Evolutionary conservation across 2,113 vertebrate species (phyloP), one percentile per base, ranked within the genome.

Genomic region (Tautogolabrus adspersus): DNA sequence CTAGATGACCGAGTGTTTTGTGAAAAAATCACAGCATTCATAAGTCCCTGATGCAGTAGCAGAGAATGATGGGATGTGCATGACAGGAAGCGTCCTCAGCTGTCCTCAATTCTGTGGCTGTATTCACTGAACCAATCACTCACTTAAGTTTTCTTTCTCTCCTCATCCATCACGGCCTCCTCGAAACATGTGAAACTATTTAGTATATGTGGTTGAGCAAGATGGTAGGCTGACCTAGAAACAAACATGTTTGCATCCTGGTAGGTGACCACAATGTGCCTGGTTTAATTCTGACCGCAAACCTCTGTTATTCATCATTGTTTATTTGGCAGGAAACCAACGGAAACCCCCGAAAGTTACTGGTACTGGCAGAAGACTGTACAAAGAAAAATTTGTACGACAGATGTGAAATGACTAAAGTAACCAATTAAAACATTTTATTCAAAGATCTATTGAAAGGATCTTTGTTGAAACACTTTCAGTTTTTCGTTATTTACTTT

Each of bases 161-260:
- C 19, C 1, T 47, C 63, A 37, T 76, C 58, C 63, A 60, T 81
- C 73, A 54, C 11, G 46, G 21, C 3, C 66, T 59, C 21, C 12
- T 22, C 64, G 37, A 40, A 80, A 84, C 85, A 84, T 66, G 59
- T 84, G 73, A 18, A 60, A 66, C 67, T 57, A 23, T 58, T 77
- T 59, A 69, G 49, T 44, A 44, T 52, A 26, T 46, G 60, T 52
- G 47, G 79, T 18, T 37, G 37, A 68, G 51, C 19, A 42, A 66
- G 72, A 82, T 46, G 51, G 75, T 60, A 51, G 63, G 46, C 23
- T 47, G 40, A 75, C 46, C n/a, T 42, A 69, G 34, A 70, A 77
- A 70, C 49, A 70, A 75, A 82, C 56, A 61, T 22, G 52, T 54
- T 30, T 62, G 58, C 49, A 15, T 74, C 60, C 23, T 55, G 54